Evolutionary conservation across 2,113 vertebrate species (phyloP), one percentile per base, ranked within the genome.

Genomic region (Tauraco erythrolophus): DNA sequence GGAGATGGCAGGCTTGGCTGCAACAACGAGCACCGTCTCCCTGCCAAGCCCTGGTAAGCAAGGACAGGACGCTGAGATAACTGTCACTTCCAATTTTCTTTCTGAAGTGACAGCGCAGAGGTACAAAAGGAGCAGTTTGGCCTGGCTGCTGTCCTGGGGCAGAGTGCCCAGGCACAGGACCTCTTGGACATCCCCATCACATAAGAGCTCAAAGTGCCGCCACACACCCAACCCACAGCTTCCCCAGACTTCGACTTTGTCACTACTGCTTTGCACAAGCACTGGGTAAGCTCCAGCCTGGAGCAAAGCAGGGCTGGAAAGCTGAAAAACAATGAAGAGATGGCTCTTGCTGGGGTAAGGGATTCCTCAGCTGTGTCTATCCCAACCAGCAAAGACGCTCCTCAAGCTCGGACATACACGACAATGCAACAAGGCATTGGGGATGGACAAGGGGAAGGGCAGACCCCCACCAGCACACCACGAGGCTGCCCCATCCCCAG

Each of bases 111-210:
- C 6, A 23, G 25, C 0, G 4, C 43, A 75, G 30, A 43, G 43
- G 28, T 7, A 27, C 1, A 16, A 90, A 39, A 76, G 65, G 31
- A 70, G 16, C 37, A 31, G 4, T n/a, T 94, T 71, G 30, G 14
- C 41, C 19, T 4, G 1, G 30, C 60, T 90, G 30, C 19, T 19
- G 56, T n/a, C 0, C 1, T 1, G 2, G 18, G 37, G 4, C 56
- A 62, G 21, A 70, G 51, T 6, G 2, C 18, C 15, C 33, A 74
- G 68, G 21, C 2, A 0, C 15, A 30, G 41, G 2, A 2, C 7
- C 24, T 28, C 48, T 46, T 0, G 1, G 31, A 25, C 28, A 41
- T 9, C 4, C 30, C 35, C 0, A 0, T 6, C 8, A 3, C 28
- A 18, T 1, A 1, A 65, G 8, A 65, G 12, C 27, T 33, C 61